Base-by-base conservation (phyloP, 2,888 invertebrate species). In the Microplitis manilae region DNA sequence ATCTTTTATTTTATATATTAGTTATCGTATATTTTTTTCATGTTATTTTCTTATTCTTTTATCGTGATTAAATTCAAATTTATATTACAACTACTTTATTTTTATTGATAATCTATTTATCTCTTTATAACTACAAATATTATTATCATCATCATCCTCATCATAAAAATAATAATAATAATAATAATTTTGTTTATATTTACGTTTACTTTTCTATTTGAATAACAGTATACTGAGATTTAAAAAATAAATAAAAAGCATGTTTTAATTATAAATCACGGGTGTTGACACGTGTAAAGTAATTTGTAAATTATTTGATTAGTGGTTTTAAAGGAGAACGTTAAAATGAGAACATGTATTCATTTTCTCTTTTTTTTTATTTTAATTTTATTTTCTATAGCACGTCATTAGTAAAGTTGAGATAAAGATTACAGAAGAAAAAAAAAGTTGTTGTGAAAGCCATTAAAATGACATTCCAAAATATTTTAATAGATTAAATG, bases 1-100 rank as follows among this genome's bases (percentile, higher is more conserved):
- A 77, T 77, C 41, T 74, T 77, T 77, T 77, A 77, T 77, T 69
- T 74, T 71, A 50, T 77, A 38, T 70, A 61, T 73, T 77, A 64
- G 20, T 73, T 64, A 67, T 60, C 71, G 40, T 68, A 68, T 73
- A 65, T 71, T 73, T 68, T 73, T 62, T 41, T 73, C 38, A 17
- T 20, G 20, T 77, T 65, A 38, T 68, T 41, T 13, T 40, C 13
- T 77, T 41, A 50, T 40, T 68, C 68, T 62, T 64, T 71, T 68
- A 73, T 68, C 69, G 77, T 73, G 59, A 73, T 73, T 73, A 17
- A 61, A 59, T 61, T 67, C 69, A 20, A 69, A 68, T 77, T 77
- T 73, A 70, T 77, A 70, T 62, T 62, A 69, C 68, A 64, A 61
- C 73, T 67, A 67, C 20, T 59, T 73, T 65, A 73, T 73, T 59